phyloP scores from a whole-genome alignment of 1,140 invertebrate species.

The Microvelia longipes region DNA sequence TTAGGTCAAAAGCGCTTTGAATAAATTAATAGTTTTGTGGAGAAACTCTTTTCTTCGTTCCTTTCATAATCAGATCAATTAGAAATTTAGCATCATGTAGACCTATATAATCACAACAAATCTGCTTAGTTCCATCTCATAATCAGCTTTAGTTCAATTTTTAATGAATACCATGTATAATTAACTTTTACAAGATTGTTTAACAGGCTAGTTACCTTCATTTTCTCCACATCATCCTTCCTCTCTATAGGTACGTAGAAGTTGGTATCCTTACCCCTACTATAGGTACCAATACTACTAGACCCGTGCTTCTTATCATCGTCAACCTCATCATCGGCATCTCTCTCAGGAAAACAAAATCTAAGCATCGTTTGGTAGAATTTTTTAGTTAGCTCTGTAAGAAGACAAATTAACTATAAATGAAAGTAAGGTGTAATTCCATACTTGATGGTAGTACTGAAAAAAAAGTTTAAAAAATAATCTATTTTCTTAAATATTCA shows the following conservation, averaged over 20 bases:
- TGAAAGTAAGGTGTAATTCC: too few relatives aligned
- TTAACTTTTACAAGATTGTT: too few relatives aligned
- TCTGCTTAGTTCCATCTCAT: too few relatives aligned
- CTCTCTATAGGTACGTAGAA: conserved; percentile 74
- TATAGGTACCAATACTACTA: conserved; percentile 23
- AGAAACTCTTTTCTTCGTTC: too few relatives aligned
- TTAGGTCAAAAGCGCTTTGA: too few relatives aligned
- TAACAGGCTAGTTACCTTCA: conserved; percentile 77
- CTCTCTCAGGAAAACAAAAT: conserved; percentile 96
- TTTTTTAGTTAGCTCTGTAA: conserved; percentile 76
- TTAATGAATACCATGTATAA: too few relatives aligned
- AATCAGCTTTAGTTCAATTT: too few relatives aligned
- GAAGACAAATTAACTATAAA: conserved; percentile 9
- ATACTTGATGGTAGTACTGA: not conserved
- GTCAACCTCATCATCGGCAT: conserved; percentile 59
- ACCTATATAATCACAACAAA: too few relatives aligned
- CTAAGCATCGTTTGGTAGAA: conserved; percentile 95
- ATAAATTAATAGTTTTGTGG: too few relatives aligned
- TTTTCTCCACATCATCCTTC: conserved; percentile 92
- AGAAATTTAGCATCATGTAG: too few relatives aligned
- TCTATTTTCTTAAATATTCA: conserved; percentile 3
- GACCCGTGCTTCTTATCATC: conserved; percentile 34
- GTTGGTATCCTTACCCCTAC: conserved; percentile 58
- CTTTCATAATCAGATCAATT: too few relatives aligned
- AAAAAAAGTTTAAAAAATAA: conserved; percentile 2